Evolutionary conservation across 2,797 vertebrate species (phyloP).

Genomic region (Poecilia picta): DNA sequence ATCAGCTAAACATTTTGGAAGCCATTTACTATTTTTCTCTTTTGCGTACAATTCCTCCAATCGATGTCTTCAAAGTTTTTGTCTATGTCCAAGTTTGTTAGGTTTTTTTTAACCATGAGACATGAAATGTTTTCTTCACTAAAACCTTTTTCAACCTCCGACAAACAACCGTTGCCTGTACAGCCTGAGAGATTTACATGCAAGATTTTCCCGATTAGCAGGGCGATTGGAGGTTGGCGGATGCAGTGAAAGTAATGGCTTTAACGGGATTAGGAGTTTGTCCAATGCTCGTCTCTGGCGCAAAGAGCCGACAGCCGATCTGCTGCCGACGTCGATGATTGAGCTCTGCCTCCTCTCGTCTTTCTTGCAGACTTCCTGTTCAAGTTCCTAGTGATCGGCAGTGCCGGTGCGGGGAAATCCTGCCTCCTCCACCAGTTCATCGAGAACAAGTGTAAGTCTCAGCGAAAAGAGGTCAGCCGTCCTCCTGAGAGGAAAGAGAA

Average conservation of each 20-base stretch:
- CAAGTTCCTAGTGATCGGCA: slow-evolving; percentile 97
- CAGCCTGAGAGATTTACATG: slow-evolving; percentile 27
- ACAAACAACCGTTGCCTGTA: slow-evolving; percentile 27
- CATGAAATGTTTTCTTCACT: background rate
- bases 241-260: slow-evolving; percentile 34
- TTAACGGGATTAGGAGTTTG: slow-evolving; percentile 57
- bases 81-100: background rate
- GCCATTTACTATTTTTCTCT: background rate
- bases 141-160: slow-evolving; percentile 12
- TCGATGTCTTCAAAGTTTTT: slow-evolving; percentile 30
- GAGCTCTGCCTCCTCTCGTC: slow-evolving; percentile 42
- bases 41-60: background rate
- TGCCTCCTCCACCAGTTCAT: slow-evolving; percentile 97
- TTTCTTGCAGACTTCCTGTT: slow-evolving; percentile 91
- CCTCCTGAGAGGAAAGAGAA: background rate
- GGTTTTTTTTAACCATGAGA: background rate
- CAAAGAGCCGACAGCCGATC: slow-evolving; percentile 24
- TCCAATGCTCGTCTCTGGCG: slow-evolving; percentile 40
- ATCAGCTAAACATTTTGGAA: background rate
- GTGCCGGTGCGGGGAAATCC: slow-evolving; percentile 93
- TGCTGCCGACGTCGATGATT: slow-evolving; percentile 17
- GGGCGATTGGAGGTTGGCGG: slow-evolving; percentile 48
- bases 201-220: slow-evolving; percentile 45
- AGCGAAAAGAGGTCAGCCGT: slow-evolving; percentile 2
- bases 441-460: slow-evolving; percentile 92